These are phyloP conservation scores for Leptoclinus maculatus DNA, from an alignment of 2,797 vertebrate genomes.

Conservation along the genomic window DNA sequence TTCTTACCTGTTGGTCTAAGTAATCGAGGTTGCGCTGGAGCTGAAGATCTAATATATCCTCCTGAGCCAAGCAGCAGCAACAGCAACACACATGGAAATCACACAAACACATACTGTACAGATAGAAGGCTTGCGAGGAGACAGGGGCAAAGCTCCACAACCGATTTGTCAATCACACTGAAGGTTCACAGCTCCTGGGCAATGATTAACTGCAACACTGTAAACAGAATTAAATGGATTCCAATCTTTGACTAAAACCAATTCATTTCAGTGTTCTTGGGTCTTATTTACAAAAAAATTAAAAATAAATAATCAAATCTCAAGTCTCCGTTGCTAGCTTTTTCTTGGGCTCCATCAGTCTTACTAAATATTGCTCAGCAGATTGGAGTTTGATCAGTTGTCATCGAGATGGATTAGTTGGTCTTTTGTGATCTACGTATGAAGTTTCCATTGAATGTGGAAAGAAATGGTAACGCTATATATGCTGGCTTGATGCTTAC, in stretches of 20 bases:
- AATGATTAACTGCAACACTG: not conserved
- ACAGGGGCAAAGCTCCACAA: conserved; percentile 24
- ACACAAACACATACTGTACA: conserved; percentile 46
- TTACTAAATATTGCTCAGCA: not conserved
- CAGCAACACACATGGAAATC: conserved; percentile 41
- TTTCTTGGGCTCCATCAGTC: too few species aligned
- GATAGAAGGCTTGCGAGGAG: conserved; percentile 24
- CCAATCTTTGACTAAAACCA: not conserved
- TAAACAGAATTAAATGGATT: not conserved
- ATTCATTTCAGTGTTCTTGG: not conserved
- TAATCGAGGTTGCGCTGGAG: conserved; percentile 99
- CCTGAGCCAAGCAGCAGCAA: conserved; percentile 83
- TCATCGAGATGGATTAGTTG: not conserved
- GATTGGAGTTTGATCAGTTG: not conserved
- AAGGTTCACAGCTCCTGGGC: not conserved
- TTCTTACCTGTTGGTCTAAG: conserved; percentile 97
- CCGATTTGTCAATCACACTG: conserved; percentile 1
- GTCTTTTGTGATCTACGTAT: not conserved
- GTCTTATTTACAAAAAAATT: not conserved
- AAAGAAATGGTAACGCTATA: not conserved
- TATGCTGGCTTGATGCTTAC: not conserved
- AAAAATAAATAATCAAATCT: not conserved
- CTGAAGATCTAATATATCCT: conserved; percentile 98
- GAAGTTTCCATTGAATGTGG: not conserved
- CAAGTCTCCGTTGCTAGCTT: too few species aligned